Conservation (phyloP, 2,113 vertebrate species). For the Upupa epops region DNA sequence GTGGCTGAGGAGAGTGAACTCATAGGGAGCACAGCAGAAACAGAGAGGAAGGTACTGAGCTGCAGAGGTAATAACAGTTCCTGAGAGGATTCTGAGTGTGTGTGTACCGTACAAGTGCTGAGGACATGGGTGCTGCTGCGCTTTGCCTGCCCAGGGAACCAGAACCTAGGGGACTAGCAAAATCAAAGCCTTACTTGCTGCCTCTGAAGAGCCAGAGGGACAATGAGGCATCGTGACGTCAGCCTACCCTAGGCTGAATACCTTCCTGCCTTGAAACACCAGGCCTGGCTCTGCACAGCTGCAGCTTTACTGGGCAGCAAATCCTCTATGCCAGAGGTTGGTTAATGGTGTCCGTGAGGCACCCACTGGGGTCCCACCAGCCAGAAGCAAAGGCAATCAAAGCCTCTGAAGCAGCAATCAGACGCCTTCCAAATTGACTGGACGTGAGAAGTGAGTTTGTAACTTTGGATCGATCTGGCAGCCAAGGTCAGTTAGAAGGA, state of each 20-base stretch:
- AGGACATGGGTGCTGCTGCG: not conserved
- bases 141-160: not conserved
- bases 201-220: not conserved
- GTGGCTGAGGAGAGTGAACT: not conserved
- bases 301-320: not conserved
- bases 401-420: not conserved
- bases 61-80: not conserved
- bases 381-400: not conserved
- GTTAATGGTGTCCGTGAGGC: not conserved
- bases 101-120: fast-evolving
- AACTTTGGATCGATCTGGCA: not conserved
- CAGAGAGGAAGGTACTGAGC: not conserved
- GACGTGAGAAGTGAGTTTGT: not conserved
- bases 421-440: not conserved
- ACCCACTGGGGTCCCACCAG: fast-evolving
- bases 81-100: fast-evolving
- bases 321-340: not conserved
- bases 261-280: not conserved
- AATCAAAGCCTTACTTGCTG: not conserved
- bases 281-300: not conserved
- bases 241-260: not conserved
- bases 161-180: not conserved
- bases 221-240: fast-evolving
- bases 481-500: conserved; percentile 47
- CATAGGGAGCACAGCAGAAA: not conserved